Conservation (phyloP, 2,888 invertebrate genomes). For the Hetaerina titia region DNA sequence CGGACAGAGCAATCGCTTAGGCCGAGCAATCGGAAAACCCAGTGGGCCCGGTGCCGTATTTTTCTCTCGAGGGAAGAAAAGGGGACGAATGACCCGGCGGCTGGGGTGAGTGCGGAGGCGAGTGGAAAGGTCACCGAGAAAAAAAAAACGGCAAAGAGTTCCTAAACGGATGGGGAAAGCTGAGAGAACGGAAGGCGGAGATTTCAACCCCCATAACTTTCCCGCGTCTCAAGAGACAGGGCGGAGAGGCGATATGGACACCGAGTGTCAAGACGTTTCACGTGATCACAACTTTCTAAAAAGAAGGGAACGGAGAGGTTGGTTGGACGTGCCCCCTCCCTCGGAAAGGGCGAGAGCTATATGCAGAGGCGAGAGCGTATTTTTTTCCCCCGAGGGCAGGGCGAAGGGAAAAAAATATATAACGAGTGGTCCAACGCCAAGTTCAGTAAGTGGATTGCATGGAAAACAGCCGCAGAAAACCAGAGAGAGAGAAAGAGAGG, state of each 20-base stretch:
- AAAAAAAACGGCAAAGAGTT: not conserved
- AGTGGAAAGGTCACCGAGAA: not conserved
- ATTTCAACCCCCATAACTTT: not conserved
- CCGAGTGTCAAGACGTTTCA: not conserved
- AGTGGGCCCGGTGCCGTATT: not conserved
- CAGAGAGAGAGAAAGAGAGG: not conserved
- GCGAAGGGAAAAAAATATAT: not conserved
- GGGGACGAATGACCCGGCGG: not conserved
- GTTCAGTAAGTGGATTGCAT: conserved; percentile 19
- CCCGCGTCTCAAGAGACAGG: not conserved
- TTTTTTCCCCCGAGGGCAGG: not conserved
- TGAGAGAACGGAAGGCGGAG: not conserved
- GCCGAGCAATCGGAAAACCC: no score
- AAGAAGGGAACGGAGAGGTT: not conserved
- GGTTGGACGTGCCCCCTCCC: not conserved
- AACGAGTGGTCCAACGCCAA: not conserved
- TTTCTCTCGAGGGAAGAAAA: not conserved
- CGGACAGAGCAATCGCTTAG: no score
- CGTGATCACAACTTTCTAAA: not conserved
- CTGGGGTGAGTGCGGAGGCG: not conserved
- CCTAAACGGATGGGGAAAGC: not conserved
- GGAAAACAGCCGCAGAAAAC: conserved; percentile 1
- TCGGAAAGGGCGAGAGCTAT: not conserved
- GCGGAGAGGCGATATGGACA: no score
- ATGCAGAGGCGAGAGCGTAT: conserved; percentile 4